A percentile compares a stretch with the other conserved stretches of the same genome.
Conservation (phyloP, 2,888 invertebrate genomes). For the Marronus borbonicus region DNA sequence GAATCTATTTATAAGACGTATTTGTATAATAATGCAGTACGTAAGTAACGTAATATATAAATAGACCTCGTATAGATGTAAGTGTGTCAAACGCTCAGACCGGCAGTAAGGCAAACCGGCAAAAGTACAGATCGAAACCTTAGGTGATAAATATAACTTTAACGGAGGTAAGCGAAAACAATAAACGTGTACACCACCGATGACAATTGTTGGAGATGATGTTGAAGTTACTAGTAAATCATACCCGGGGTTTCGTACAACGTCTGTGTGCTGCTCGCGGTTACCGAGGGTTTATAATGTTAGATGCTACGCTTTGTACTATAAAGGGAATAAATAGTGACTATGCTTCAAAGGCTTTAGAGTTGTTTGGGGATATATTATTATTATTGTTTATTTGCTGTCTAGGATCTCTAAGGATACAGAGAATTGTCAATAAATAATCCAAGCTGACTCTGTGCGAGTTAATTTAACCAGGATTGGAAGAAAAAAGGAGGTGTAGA, state of each 20-base stretch:
- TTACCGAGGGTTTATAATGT: no score
- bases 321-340: no score
- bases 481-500: no score
- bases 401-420: no score
- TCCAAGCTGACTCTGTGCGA: no score
- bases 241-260: conserved; percentile 50
- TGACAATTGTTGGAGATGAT: conserved; percentile 41
- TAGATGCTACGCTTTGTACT: no score
- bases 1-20: conserved; percentile 5
- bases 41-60: not conserved
- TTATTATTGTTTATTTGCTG: no score
- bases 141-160: conserved; percentile 20
- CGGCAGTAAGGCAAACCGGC: not conserved
- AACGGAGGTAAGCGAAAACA: conserved; percentile 45
- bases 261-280: no score
- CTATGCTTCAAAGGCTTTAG: no score
- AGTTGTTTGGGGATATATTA: no score
- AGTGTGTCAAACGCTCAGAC: conserved; percentile 25
- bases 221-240: conserved; percentile 45
- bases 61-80: conserved; percentile 5
- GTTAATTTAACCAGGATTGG: no score
- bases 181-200: conserved; percentile 29
- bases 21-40: conserved; percentile 5
- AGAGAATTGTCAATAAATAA: no score
- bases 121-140: conserved; percentile 13